Evolutionary conservation across 2,797 vertebrate genomes (phyloP).

Genomic region (Sebastes hopkinsi): DNA sequence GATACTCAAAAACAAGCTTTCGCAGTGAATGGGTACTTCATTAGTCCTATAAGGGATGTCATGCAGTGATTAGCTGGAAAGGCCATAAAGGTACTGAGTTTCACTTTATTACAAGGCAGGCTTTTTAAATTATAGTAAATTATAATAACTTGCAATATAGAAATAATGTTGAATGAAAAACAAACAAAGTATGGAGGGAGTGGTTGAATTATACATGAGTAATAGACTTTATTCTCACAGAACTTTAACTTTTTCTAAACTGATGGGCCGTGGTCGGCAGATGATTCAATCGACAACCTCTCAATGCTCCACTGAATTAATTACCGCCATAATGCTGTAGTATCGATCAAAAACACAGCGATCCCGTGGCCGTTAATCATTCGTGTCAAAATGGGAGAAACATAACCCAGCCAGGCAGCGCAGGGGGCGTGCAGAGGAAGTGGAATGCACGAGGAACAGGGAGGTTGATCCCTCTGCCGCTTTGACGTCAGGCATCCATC

Average conservation of each 20-base stretch:
- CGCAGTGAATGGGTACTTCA: conserved; percentile 34
- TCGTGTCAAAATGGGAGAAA: conserved; percentile 85
- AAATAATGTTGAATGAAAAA: conserved; percentile 25
- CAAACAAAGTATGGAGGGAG: background rate
- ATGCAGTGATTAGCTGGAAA: conserved; percentile 57
- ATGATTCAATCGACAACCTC: conserved; percentile 63
- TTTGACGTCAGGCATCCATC: conserved; percentile 90
- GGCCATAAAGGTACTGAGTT: conserved; percentile 41
- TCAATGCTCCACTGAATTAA: conserved; percentile 52
- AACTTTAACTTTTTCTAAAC: conserved; percentile 22
- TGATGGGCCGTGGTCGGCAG: conserved; percentile 3
- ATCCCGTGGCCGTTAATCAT: conserved; percentile 81
- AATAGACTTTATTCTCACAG: conserved; percentile 14
- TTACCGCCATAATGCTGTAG: conserved; percentile 30
- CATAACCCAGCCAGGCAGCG: conserved; percentile 72
- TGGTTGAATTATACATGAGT: conserved; percentile 15
- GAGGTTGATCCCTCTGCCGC: conserved; percentile 86
- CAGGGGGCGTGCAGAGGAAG: conserved; percentile 72
- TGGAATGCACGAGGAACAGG: conserved; percentile 77
- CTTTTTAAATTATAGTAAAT: conserved; percentile 20
- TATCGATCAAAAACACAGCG: conserved; percentile 69
- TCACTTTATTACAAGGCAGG: conserved; percentile 34
- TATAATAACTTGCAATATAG: conserved; percentile 12
- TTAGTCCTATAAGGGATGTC: conserved; percentile 39
- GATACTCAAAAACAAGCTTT: conserved; percentile 42